These are phyloP conservation scores for Porphyrio hochstetteri DNA, from an alignment of 2,113 vertebrate species.

Conservation along the genomic window DNA sequence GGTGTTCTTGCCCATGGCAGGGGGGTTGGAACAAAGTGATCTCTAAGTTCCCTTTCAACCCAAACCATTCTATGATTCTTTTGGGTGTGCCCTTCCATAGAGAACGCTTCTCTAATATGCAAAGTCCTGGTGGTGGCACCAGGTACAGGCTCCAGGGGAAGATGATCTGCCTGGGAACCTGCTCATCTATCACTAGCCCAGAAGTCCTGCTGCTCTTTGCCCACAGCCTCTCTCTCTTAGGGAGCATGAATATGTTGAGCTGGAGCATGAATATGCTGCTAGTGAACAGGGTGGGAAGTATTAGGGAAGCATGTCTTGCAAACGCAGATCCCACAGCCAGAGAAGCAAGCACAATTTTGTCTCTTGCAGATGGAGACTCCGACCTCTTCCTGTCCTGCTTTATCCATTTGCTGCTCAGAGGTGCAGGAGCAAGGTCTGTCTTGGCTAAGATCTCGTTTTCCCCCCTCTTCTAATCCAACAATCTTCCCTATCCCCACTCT, in stretches of 20 bases:
- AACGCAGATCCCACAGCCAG: not conserved
- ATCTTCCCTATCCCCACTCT: not conserved
- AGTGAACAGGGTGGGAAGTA: not conserved
- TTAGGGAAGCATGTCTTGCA: not conserved
- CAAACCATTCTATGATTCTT: not conserved
- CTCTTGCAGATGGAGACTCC: not conserved
- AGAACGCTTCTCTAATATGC: not conserved
- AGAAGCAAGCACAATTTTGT: not conserved
- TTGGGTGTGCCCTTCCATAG: not conserved
- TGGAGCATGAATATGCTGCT: not conserved
- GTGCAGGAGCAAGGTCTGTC: not conserved
- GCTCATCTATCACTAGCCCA: not conserved
- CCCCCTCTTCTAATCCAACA: not conserved
- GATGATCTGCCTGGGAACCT: not conserved
- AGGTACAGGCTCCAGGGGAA: not conserved
- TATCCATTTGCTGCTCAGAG: not conserved
- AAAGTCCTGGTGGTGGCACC: not conserved
- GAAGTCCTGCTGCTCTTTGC: not conserved
- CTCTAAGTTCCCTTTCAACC: too few species aligned
- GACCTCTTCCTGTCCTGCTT: not conserved
- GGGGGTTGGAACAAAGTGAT: too few species aligned
- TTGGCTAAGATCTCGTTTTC: not conserved
- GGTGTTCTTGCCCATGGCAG: too few species aligned
- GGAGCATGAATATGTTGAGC: not conserved
- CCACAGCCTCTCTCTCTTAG: not conserved